phyloP scores from a whole-genome alignment of 2,113 vertebrate species.

The Corapipo altera region DNA sequence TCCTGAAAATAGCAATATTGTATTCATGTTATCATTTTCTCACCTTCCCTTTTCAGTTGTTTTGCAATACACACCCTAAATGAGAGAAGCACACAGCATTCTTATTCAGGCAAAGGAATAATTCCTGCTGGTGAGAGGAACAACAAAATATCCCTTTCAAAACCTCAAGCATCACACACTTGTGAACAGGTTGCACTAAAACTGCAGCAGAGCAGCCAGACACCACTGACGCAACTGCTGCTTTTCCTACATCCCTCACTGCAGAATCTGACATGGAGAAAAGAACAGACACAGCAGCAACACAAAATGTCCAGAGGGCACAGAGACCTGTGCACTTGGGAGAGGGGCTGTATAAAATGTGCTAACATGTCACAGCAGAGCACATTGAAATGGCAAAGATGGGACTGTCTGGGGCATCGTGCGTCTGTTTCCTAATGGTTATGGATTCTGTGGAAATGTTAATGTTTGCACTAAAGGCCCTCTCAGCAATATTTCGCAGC shows the following conservation, averaged over 20 bases:
- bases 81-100: not conserved
- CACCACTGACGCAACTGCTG: not conserved
- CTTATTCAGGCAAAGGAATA: not conserved
- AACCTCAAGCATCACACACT: not conserved
- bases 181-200: not conserved
- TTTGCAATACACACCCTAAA: not conserved
- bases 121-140: not conserved
- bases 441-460: not conserved
- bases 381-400: not conserved
- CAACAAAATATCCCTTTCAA: not conserved
- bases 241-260: not conserved
- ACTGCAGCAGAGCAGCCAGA: not conserved
- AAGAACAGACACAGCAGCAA: not conserved
- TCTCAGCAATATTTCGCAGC: conserved; percentile 51
- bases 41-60: not conserved
- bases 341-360: not conserved
- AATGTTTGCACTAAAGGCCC: conserved; percentile 26
- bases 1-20: not conserved
- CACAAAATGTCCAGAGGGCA: fast-evolving
- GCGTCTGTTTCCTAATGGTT: conserved; percentile 11
- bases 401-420: not conserved
- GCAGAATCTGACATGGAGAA: not conserved
- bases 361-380: not conserved
- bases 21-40: not conserved
- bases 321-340: not conserved